phyloP scores from a whole-genome alignment of 2,888 invertebrate genomes.

The Nomada lathburiana region DNA sequence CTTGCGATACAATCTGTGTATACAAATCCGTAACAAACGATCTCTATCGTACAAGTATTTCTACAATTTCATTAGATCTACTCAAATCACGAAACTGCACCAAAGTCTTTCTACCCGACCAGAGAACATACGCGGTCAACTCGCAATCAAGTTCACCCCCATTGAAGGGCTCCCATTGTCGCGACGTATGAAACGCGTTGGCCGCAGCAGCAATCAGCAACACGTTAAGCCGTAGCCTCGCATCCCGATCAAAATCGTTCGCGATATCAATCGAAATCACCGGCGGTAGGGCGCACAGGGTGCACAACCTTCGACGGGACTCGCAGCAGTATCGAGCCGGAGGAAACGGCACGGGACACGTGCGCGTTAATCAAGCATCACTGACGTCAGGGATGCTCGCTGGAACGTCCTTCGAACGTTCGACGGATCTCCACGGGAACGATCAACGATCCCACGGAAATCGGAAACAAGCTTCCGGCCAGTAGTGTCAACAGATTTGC shows the following conservation, averaged over 20 bases:
- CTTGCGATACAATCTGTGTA: too few species aligned
- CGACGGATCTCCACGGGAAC: constrained; percentile 53
- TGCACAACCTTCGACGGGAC: constrained; percentile 21
- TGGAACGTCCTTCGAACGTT: constrained; percentile 17
- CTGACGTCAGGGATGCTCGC: constrained; percentile 38
- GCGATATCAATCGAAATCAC: constrained; percentile 13
- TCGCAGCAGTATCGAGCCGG: constrained; percentile 25
- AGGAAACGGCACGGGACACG: constrained; percentile 41
- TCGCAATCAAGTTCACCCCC: background rate
- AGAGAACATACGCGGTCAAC: background rate
- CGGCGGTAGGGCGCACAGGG: background rate
- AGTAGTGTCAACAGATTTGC: constrained; percentile 81
- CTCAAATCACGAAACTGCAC: too few species aligned
- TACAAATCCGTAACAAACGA: too few species aligned
- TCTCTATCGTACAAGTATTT: too few species aligned
- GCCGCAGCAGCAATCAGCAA: too few species aligned
- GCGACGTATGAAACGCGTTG: background rate
- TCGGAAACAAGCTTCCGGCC: constrained; percentile 74
- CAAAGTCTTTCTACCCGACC: too few species aligned
- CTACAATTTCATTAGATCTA: too few species aligned
- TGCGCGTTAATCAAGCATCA: constrained; percentile 51
- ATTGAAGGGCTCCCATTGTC: background rate
- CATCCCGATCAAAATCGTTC: background rate
- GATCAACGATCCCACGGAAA: constrained; percentile 69
- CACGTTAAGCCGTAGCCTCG: too few species aligned